Conservation (phyloP, 1,140 invertebrate species). For the Cepaea nemoralis region DNA sequence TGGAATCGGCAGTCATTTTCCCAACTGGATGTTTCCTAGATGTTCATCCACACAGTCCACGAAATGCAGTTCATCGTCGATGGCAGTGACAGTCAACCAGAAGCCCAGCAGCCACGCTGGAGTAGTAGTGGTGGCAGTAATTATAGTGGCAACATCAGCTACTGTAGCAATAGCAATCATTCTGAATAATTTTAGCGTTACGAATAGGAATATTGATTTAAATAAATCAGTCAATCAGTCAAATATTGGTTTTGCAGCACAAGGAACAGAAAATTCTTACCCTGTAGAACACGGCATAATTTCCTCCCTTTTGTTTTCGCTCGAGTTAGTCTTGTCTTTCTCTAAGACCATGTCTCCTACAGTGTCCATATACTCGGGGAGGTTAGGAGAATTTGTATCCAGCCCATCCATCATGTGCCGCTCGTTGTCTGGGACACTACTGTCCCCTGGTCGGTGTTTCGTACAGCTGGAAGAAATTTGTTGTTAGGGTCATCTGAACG, state of each 20-base stretch:
- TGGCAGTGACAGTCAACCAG: no score
- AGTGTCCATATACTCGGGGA: not conserved
- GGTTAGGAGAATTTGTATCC: not conserved
- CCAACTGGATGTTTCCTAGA: no score
- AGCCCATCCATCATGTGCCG: not conserved
- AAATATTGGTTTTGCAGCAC: no score
- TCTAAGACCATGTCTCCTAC: not conserved
- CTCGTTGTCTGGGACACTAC: not conserved
- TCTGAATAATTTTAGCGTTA: not conserved
- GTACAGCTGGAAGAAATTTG: not conserved
- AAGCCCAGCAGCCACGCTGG: no score
- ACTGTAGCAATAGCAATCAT: no score
- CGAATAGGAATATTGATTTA: no score
- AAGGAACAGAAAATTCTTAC: not conserved
- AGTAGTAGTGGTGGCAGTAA: no score
- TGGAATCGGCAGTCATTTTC: no score
- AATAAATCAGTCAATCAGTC: no score
- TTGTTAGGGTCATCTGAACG: not conserved
- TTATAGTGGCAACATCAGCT: no score
- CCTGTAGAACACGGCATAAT: not conserved
- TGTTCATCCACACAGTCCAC: no score
- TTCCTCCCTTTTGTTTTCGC: not conserved
- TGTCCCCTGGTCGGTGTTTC: not conserved
- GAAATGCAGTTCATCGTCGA: no score
- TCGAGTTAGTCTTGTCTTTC: not conserved